A percentile compares a stretch with the other conserved stretches of the same genome.
phyloP scores from a whole-genome alignment of 37 sponge, comb jelly and placozoan species.

The Beroe ovata region DNA sequence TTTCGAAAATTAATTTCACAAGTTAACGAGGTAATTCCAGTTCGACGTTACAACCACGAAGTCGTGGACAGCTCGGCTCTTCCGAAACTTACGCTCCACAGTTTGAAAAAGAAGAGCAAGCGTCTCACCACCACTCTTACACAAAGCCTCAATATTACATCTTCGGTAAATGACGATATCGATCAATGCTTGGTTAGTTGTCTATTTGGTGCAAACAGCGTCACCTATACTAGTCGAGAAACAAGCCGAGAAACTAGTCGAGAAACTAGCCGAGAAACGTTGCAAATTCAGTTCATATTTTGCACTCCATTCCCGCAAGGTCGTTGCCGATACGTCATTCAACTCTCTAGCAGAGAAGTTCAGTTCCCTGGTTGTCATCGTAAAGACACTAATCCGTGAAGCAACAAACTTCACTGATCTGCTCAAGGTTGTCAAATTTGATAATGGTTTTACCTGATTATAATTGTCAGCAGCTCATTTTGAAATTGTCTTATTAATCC shows the following conservation, averaged over 20 bases:
- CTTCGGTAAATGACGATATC: slow-evolving; percentile 8
- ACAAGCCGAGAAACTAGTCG: too few species aligned
- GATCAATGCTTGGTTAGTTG: too few species aligned
- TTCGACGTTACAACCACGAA: slow-evolving; percentile 26
- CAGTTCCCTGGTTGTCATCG: neutral
- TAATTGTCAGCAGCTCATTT: neutral
- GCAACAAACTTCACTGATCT: slow-evolving; percentile 31
- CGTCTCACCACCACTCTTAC: slow-evolving; percentile 48
- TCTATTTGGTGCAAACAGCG: too few species aligned
- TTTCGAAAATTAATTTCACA: too few species aligned
- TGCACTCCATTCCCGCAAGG: neutral
- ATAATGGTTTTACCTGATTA: too few species aligned
- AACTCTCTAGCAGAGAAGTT: slow-evolving; percentile 23
- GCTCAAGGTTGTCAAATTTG: too few species aligned
- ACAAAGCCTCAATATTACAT: slow-evolving; percentile 39
- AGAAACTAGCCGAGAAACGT: too few species aligned
- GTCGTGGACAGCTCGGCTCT: slow-evolving; percentile 20
- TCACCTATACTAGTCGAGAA: too few species aligned
- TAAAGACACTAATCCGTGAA: slow-evolving; percentile 40
- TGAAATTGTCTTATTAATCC: neutral
- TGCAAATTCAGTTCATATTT: too few species aligned
- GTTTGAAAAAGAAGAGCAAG: slow-evolving; percentile 63
- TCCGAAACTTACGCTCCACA: slow-evolving; percentile 55
- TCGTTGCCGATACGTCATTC: slow-evolving; percentile 5
- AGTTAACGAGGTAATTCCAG: too few species aligned